A percentile compares a stretch with the other conserved stretches of the same genome.
Evolutionary conservation across 2,113 vertebrate species (phyloP).

Genomic region (Pogona vitticeps): DNA sequence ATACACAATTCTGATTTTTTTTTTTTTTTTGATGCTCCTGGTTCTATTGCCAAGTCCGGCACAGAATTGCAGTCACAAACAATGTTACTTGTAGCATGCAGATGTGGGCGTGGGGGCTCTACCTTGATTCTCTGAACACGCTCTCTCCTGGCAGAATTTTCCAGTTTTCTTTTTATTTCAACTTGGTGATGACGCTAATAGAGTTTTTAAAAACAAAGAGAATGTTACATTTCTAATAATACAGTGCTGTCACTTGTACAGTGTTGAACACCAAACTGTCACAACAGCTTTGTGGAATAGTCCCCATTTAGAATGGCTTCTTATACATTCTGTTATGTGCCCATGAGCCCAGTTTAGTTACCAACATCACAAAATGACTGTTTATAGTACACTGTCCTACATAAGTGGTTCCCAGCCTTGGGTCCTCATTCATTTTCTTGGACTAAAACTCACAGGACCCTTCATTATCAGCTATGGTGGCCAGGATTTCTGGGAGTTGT

Average conservation of each 20-base stretch:
- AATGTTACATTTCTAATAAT: slow-evolving; percentile 23
- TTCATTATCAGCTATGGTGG: no score
- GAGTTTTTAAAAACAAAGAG: slow-evolving; percentile 20
- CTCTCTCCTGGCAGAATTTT: slow-evolving; percentile 77
- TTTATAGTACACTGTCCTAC: not conserved
- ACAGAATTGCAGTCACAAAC: not conserved
- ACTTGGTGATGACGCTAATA: slow-evolving; percentile 81
- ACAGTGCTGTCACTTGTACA: not conserved
- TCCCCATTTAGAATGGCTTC: not conserved
- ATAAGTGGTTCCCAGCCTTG: not conserved
- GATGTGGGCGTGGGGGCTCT: slow-evolving; percentile 18
- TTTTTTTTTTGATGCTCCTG: no score
- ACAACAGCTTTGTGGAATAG: no score
- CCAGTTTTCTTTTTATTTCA: slow-evolving; percentile 82
- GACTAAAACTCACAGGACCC: no score
- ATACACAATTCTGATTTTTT: no score
- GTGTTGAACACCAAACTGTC: not conserved
- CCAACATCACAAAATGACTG: not conserved
- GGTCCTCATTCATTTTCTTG: no score
- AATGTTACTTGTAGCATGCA: not conserved
- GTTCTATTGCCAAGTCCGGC: not conserved
- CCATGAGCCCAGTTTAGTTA: not conserved
- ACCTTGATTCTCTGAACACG: slow-evolving; percentile 84
- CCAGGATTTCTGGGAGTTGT: no score
- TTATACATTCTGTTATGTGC: not conserved